phyloP scores from a whole-genome alignment of 2,888 invertebrate genomes.

The Melieria picta region DNA sequence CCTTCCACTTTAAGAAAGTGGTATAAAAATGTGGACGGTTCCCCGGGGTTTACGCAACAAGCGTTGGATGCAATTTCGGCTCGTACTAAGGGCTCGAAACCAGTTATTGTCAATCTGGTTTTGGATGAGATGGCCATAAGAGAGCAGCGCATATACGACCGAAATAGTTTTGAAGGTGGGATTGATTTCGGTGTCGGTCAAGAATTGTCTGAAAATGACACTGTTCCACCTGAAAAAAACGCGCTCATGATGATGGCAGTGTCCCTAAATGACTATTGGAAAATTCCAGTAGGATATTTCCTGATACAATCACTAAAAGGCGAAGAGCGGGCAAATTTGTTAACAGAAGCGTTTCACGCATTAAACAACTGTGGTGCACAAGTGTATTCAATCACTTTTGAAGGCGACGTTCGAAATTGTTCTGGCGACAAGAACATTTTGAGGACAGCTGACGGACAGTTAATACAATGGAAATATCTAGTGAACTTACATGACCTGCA shows the following conservation, averaged over 20 bases:
- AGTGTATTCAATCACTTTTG: constrained; percentile 4
- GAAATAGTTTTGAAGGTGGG: constrained; percentile 9
- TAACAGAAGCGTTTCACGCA: constrained; percentile 6
- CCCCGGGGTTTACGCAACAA: too few relatives aligned
- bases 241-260: constrained; percentile 5
- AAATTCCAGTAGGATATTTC: constrained; percentile 13
- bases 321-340: constrained; percentile 3
- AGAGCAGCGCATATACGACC: too few relatives aligned
- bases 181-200: constrained; percentile 4
- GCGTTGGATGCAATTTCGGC: too few relatives aligned
- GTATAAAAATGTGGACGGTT: too few relatives aligned
- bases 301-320: constrained; percentile 1
- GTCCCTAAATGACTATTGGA: constrained; percentile 1
- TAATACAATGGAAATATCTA: neutral
- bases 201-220: neutral
- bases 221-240: neutral
- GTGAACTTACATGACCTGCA: too few relatives aligned
- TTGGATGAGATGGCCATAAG: too few relatives aligned
- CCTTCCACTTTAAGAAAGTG: too few relatives aligned
- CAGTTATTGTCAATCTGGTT: too few relatives aligned
- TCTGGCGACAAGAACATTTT: too few relatives aligned
- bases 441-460: too few relatives aligned
- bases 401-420: too few relatives aligned
- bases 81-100: too few relatives aligned
- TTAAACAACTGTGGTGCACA: constrained; percentile 1